Conservation (phyloP, 2,888 invertebrate genomes). For the Agrilus mali region DNA sequence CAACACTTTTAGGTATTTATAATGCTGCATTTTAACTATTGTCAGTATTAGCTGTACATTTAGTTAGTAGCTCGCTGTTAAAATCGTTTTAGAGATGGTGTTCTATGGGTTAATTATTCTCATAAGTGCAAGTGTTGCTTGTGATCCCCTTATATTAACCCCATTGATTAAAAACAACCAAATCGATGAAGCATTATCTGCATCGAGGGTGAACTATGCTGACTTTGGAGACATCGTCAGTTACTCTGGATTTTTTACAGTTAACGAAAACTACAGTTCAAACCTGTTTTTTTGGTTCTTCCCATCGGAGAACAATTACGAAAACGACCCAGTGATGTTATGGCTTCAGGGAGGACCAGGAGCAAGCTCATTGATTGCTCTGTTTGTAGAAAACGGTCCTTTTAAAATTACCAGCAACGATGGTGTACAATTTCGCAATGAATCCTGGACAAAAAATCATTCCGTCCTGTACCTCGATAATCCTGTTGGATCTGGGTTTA, state of each 20-base stretch:
- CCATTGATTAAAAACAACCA: conserved; percentile 59
- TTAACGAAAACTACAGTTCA: conserved; percentile 56
- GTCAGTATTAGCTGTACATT: too few species aligned
- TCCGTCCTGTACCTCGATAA: conserved; percentile 76
- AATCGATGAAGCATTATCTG: conserved; percentile 48
- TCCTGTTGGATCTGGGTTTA: conserved; percentile 80
- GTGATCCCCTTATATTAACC: conserved; percentile 57
- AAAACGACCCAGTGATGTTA: conserved; percentile 53
- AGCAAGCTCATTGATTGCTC: conserved; percentile 56
- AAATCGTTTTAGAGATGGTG: too few species aligned
- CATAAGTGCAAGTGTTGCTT: conserved; percentile 8
- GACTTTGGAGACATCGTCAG: conserved; percentile 45
- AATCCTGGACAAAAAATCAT: conserved; percentile 65
- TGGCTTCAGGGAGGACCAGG: conserved; percentile 78
- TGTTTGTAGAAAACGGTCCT: conserved; percentile 73
- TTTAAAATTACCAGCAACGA: conserved; percentile 6
- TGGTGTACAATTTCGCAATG: conserved; percentile 25
- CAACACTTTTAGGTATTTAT: too few species aligned
- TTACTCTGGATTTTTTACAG: conserved; percentile 67
- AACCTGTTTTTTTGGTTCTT: conserved; percentile 85
- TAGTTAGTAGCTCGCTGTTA: too few species aligned
- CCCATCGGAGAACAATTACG: conserved; percentile 38
- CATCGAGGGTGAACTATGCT: conserved; percentile 38
- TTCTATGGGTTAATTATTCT: too few species aligned
- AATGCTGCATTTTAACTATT: too few species aligned